Evolutionary conservation across 2,113 vertebrate genomes (phyloP).

Genomic region (Ovis canadensis): DNA sequence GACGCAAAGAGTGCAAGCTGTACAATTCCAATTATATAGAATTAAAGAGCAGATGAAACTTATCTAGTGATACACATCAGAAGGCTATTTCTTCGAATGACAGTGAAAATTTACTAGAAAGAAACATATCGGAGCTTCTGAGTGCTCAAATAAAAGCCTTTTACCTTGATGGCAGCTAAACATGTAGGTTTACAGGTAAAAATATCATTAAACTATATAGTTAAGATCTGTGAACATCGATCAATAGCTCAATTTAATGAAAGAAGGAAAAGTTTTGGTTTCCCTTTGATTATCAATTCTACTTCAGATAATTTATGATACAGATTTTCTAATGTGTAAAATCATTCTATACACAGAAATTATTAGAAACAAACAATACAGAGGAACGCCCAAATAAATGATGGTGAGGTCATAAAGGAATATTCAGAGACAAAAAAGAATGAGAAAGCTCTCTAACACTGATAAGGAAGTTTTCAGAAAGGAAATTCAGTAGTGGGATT

Average conservation of each 20-base stretch:
- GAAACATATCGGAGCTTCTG: accelerated
- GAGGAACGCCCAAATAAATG: not conserved
- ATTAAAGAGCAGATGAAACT: not conserved
- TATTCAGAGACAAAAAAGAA: not conserved
- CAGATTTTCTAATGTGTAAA: not conserved
- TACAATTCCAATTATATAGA: not conserved
- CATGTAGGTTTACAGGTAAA: not conserved
- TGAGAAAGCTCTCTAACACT: not conserved
- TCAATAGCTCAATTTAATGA: not conserved
- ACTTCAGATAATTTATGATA: not conserved
- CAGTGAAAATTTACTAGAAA: not conserved
- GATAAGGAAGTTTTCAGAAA: not conserved
- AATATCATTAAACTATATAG: not conserved
- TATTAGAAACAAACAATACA: not conserved
- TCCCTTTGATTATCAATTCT: not conserved
- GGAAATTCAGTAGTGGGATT: not conserved
- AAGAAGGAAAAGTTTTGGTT: not conserved
- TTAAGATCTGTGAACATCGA: not conserved
- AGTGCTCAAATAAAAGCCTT: not conserved
- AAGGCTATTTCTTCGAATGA: not conserved
- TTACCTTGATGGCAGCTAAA: no score
- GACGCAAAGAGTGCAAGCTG: not conserved
- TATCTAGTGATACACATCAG: not conserved
- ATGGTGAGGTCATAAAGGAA: not conserved
- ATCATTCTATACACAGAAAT: not conserved